Percentiles rank a stretch among this genome's conserved stretches.
phyloP scores from a whole-genome alignment of 2,888 invertebrate genomes.

The Tetranychus piercei region DNA sequence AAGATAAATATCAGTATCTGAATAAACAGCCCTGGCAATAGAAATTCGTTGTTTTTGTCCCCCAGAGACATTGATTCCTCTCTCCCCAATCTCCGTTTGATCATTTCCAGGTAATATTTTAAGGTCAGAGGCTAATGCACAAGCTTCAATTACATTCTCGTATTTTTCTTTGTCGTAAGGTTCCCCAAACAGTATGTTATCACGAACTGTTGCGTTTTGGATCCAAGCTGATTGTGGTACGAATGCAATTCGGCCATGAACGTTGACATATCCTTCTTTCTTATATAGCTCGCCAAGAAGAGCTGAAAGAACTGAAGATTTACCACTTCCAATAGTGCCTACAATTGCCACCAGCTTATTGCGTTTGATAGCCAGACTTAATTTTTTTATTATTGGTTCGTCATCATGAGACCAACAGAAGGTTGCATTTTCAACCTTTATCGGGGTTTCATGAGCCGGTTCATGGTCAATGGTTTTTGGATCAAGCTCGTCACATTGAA shows the following conservation, averaged over 20 bases:
- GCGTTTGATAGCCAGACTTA: too few species aligned
- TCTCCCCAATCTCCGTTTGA: slow-evolving; percentile 38
- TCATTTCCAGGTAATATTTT: slow-evolving; percentile 31
- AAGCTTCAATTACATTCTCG: slow-evolving; percentile 34
- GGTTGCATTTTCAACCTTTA: not conserved
- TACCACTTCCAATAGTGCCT: slow-evolving; percentile 26
- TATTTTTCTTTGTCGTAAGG: slow-evolving; percentile 30
- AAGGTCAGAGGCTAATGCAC: slow-evolving; percentile 38
- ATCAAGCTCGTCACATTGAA: not conserved
- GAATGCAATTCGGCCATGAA: slow-evolving; percentile 15
- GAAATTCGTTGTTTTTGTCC: slow-evolving; percentile 33
- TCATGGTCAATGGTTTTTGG: too few species aligned
- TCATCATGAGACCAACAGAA: too few species aligned
- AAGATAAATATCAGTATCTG: slow-evolving; percentile 43
- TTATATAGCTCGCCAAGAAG: slow-evolving; percentile 28
- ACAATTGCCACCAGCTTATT: slow-evolving; percentile 25
- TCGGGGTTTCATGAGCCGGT: too few species aligned
- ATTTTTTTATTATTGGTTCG: too few species aligned
- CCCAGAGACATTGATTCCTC: slow-evolving; percentile 36
- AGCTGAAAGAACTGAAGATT: slow-evolving; percentile 26
- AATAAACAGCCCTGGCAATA: slow-evolving; percentile 49
- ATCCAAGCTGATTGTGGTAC: slow-evolving; percentile 21
- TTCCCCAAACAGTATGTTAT: slow-evolving; percentile 36
- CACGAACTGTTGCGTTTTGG: slow-evolving; percentile 29
- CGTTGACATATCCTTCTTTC: slow-evolving; percentile 22